phyloP scores from a whole-genome alignment of 2,113 vertebrate genomes.

The Tachysurus fulvidraco region DNA sequence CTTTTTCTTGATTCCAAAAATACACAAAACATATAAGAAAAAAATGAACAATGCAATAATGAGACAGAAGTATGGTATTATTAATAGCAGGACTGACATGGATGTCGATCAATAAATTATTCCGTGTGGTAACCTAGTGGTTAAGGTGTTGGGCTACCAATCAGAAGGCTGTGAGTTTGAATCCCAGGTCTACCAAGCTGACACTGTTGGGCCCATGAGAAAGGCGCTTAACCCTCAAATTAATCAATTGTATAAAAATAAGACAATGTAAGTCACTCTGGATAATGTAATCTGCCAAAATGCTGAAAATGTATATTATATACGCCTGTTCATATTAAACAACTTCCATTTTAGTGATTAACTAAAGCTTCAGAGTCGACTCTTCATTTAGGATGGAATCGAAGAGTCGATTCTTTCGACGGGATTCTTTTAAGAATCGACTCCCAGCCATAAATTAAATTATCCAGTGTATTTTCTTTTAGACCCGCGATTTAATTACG shows the following conservation, averaged over 20 bases:
- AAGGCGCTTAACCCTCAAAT: too few relatives aligned
- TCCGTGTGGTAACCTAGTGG: too few relatives aligned
- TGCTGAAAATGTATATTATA: too few relatives aligned
- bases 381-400: neutral
- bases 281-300: too few relatives aligned
- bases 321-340: neutral
- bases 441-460: neutral
- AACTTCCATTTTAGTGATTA: neutral
- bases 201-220: too few relatives aligned
- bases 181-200: too few relatives aligned
- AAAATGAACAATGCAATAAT: neutral
- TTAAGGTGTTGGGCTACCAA: too few relatives aligned
- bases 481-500: too few relatives aligned
- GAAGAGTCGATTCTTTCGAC: neutral
- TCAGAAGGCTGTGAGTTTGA: too few relatives aligned
- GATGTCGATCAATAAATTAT: neutral
- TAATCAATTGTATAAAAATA: too few relatives aligned
- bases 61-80: neutral
- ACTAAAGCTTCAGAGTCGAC: constrained; percentile 1
- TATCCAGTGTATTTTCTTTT: neutral
- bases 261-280: too few relatives aligned
- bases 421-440: neutral
- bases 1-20: neutral
- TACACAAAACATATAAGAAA: neutral
- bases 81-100: neutral